Base-by-base conservation (phyloP, 2,888 invertebrate genomes). In the Trilocha varians region DNA sequence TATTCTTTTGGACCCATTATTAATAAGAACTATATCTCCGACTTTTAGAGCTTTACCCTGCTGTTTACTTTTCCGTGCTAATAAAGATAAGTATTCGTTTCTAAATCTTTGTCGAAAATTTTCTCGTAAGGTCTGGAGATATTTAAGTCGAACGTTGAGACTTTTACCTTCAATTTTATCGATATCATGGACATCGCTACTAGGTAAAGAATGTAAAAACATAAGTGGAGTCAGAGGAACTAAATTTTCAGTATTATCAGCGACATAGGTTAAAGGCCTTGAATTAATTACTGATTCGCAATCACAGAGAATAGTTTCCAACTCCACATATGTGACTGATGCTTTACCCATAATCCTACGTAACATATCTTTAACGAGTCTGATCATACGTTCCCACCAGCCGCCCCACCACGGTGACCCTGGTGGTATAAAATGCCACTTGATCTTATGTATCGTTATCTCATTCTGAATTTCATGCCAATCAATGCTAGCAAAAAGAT, bases 351-450 rank as follows among this genome's bases (percentile, higher is more conserved):
- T 44, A 5, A 64, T 51, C 40, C 60, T 55, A 11, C 63, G 42
- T 13, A 79, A 42, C 8, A 73, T 40, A 8, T 44, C 42, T 47
- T 83, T 82, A 4, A 76, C 32, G 5, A 67, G 38, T 6, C 65
- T 56, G 9, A 70, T 34, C 79, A 18, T 4, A 5, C 18, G 18
- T 18, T 18, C 18, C 18, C 18, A 18, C 18, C 18, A 18, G 5
- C 18, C 77, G 38, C 76, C 75, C 71, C 69, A 69, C 76, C 78
- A 82, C 2, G 75, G 50, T 3, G 74, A 65, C 0, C 57, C 48
- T 4, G 70, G 71, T 4, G 70, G 65, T 39, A 66, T 78, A 45
- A 76, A 78, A 9, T 47, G 45, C 65, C 66, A 63, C 16, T 38
- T 25, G 25, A 66, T 61, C 6, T 6, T 14, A 9, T n/a, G 9